phyloP scores from a whole-genome alignment of 2,113 vertebrate genomes.

The Lynx canadensis region DNA sequence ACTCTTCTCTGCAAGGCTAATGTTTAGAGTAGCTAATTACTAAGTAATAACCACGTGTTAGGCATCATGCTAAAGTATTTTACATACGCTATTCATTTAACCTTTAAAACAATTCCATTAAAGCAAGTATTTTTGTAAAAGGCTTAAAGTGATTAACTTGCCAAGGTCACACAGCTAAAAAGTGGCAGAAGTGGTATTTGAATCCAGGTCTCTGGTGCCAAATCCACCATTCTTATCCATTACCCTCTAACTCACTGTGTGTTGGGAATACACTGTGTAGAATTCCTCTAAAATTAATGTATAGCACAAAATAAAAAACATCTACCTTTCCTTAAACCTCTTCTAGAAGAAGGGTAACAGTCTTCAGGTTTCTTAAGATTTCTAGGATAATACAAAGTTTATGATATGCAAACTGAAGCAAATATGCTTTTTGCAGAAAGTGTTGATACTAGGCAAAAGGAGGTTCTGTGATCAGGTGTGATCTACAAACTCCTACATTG shows the following conservation, averaged over 20 bases:
- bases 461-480: neutral
- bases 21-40: neutral
- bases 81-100: neutral
- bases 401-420: neutral
- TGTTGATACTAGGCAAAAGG: neutral
- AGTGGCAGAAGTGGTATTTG: neutral
- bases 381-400: neutral
- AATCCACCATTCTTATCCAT: neutral
- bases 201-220: neutral
- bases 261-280: neutral
- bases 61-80: neutral
- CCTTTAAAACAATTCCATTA: neutral
- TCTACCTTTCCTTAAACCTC: neutral
- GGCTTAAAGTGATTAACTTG: neutral
- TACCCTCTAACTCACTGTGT: neutral
- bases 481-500: neutral
- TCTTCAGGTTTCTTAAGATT: slow-evolving; percentile 10
- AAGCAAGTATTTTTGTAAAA: neutral
- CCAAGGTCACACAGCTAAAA: neutral
- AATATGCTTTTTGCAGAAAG: neutral
- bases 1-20: neutral
- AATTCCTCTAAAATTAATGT: neutral
- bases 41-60: neutral
- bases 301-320: neutral
- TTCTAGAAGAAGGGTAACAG: slow-evolving; percentile 19